Evolutionary conservation across 1,140 invertebrate genomes (phyloP).

Genomic region (Araneus ventricosus): DNA sequence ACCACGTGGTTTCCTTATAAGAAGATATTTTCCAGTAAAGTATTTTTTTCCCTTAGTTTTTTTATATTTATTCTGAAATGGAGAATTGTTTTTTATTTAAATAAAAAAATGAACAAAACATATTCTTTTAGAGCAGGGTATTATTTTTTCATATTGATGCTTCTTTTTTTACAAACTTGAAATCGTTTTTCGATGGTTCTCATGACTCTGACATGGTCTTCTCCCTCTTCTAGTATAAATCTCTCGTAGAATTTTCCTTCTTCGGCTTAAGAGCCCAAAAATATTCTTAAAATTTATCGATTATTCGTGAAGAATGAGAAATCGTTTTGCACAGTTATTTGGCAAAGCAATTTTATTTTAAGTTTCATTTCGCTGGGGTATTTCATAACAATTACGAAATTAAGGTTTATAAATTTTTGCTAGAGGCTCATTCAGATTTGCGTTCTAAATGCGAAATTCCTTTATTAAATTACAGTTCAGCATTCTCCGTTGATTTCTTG

Average conservation of each 20-base stretch:
- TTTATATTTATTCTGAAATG: neutral
- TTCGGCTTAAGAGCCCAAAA: neutral
- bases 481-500: too few relatives aligned
- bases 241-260: neutral
- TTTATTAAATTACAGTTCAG: too few relatives aligned
- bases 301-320: neutral
- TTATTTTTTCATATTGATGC: conserved; percentile 5
- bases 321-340: neutral
- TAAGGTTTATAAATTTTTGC: too few relatives aligned
- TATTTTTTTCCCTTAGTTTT: neutral
- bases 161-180: neutral
- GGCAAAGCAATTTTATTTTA: neutral
- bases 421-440: too few relatives aligned
- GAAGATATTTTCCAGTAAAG: conserved; percentile 19
- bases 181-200: conserved; percentile 22
- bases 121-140: neutral
- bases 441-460: too few relatives aligned
- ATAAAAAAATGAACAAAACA: conserved; percentile 20
- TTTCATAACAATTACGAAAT: too few relatives aligned
- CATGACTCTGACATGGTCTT: neutral
- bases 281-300: neutral
- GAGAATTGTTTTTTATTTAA: neutral
- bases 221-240: neutral
- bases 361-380: neutral
- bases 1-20: conserved; percentile 33